Evolutionary conservation across 2,113 vertebrate species (phyloP), one percentile per base, ranked within the genome.

Genomic region (Orthonyx spaldingii): DNA sequence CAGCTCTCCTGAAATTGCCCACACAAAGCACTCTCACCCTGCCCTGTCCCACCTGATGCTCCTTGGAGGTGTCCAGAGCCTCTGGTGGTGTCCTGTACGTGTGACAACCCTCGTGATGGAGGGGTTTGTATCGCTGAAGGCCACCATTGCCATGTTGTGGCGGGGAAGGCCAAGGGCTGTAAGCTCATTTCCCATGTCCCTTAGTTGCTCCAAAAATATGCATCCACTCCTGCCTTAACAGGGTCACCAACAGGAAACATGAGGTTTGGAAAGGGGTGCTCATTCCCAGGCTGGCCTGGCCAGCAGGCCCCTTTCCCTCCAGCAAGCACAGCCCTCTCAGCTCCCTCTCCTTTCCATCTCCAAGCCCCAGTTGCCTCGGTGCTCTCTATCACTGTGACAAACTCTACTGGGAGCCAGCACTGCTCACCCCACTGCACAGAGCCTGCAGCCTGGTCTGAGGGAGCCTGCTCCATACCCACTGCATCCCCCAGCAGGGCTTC

Each of bases 361-460:
- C 18, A 61, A 49, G 50, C 9, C 26, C 11, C 57, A 68, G 39
- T 6, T 46, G 30, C 47, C 44, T 41, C 0, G 0, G 30, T 68
- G 46, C 18, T 64, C 57, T 89, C 33, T 32, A 49, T 27, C 56
- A 17, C 35, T 11, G 21, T 27, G 16, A 84, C 55, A 74, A 76
- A 72, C 28, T 23, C n/a, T 35, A 11, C 21, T 8, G 18, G 47
- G 44, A 92, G 46, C 46, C 88, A 74, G 80, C 39, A 28, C n/a
- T 27, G 80, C 55, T 84, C 56, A 53, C 28, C 53, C 71, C 47
- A 44, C 13, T 20, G 44, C 39, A 49, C 49, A 90, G 57, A 87
- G 77, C 60, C 76, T 3, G 0, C 44, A 56, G 77, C 39, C 78
- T 47, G 56, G 28, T 86, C 1, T 3, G 53, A 69, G 80, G 60